Percentiles rank a stretch among this genome's conserved stretches.
These are phyloP conservation scores for Hipposideros larvatus DNA, from an alignment of 2,797 vertebrate genomes.

Conservation along the genomic window DNA sequence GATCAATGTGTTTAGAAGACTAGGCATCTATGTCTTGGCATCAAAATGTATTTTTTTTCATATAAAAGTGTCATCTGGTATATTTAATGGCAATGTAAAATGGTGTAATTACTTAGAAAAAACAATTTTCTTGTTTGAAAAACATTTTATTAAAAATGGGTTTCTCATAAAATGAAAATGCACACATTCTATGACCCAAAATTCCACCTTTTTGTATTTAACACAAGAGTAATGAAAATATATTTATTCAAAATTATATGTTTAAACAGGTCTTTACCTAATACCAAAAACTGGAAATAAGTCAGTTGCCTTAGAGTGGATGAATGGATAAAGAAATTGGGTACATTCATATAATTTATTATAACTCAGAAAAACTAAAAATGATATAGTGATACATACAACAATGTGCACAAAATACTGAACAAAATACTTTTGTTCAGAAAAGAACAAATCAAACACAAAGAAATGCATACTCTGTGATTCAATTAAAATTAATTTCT, in stretches of 20 bases:
- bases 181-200: neutral
- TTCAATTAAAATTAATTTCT: neutral
- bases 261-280: neutral
- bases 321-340: neutral
- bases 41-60: neutral
- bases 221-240: neutral
- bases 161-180: neutral
- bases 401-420: neutral
- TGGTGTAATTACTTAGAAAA: neutral
- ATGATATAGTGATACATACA: neutral
- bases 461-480: neutral
- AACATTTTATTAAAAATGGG: neutral
- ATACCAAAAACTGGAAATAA: neutral
- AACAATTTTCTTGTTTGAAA: neutral
- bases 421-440: neutral
- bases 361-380: neutral
- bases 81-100: neutral
- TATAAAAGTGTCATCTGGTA: neutral
- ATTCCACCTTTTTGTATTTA: neutral
- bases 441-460: neutral
- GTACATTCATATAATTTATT: neutral
- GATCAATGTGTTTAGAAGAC: neutral
- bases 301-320: neutral
- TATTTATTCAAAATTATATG: neutral
- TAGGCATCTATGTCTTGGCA: neutral